Base-by-base conservation (phyloP, 2,113 vertebrate genomes). In the Mugil cephalus region DNA sequence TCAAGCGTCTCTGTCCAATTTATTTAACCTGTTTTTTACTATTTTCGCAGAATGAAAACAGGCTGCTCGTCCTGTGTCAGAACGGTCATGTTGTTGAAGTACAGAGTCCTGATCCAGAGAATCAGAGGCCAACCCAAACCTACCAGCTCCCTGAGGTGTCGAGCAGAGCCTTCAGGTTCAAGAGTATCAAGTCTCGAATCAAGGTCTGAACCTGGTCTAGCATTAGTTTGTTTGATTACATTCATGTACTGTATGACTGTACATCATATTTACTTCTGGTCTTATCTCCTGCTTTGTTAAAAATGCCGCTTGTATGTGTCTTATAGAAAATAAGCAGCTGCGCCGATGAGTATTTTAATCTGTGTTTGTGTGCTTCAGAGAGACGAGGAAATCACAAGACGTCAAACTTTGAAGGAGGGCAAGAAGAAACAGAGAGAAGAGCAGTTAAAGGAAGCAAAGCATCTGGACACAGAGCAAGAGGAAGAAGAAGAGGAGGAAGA, bases 171-270 rank as follows among this genome's bases (percentile, higher is more conserved):
- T 99, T 98, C 91, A 91, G 86, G 83, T 99, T 99, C 89, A 89
- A 56, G 65, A 98, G 97, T 86, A 93, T 99, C 92, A 97, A 96
- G 83, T 97, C 97, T 24, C 90, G 47, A 77, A 94, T 99, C 58
- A 88, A 96, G 97, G 97, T 99, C 13, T 48, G 21, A 7, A 2
- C 38, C 10, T 12, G 7, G 1, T 50, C 52, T 10, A 1, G 24
- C 18, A 34, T 39, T 18, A 4, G 11, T 61, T 35, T 60, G 1
- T 15, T 59, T 43, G 7, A 38, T 53, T 19, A 15, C 46, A 68
- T 35, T 36, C 14, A 46, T 54, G 6, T 13, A 36, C 19, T 19
- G n/a, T 47, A 47, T 11, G 8, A 1, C 19, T 24, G 39, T 8
- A 1, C 10, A 8, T 19, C n/a, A n/a, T n/a, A n/a, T n/a, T n/a